Percentiles rank a stretch among this genome's conserved stretches.
Evolutionary conservation across 2,797 vertebrate genomes (phyloP).

Genomic region (Myotis myotis): DNA sequence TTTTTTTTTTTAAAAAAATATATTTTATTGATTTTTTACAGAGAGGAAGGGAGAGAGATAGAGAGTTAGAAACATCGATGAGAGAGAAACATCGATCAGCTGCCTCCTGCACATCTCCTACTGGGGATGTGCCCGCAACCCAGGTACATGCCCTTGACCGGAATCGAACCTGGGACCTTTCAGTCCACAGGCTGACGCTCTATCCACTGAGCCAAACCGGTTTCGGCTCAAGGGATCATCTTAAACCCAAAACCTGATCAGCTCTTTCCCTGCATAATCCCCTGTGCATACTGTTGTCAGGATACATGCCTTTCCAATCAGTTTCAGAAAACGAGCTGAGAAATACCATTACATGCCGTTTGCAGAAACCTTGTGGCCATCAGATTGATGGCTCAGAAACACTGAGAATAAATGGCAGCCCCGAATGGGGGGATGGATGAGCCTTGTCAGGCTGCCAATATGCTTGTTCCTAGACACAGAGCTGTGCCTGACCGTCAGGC

Average conservation of each 20-base stretch:
- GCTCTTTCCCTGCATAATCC: neutral
- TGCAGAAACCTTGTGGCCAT: neutral
- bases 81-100: too few species aligned
- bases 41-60: too few species aligned
- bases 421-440: neutral
- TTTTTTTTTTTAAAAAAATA: too few species aligned
- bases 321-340: neutral
- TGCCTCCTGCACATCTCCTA: too few species aligned
- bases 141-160: too few species aligned
- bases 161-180: too few species aligned
- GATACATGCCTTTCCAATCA: neutral
- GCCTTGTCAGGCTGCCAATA: fast-evolving
- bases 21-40: too few species aligned
- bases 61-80: too few species aligned
- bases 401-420: neutral
- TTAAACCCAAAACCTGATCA: neutral
- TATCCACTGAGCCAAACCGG: too few species aligned
- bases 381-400: neutral
- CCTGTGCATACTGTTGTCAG: too few species aligned
- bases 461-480: neutral
- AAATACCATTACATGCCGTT: neutral
- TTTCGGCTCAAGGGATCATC: neutral
- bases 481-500: neutral
- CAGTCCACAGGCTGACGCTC: too few species aligned
- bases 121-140: too few species aligned